Conservation (phyloP, 2,888 invertebrate species). For the Tipula vernalis region DNA sequence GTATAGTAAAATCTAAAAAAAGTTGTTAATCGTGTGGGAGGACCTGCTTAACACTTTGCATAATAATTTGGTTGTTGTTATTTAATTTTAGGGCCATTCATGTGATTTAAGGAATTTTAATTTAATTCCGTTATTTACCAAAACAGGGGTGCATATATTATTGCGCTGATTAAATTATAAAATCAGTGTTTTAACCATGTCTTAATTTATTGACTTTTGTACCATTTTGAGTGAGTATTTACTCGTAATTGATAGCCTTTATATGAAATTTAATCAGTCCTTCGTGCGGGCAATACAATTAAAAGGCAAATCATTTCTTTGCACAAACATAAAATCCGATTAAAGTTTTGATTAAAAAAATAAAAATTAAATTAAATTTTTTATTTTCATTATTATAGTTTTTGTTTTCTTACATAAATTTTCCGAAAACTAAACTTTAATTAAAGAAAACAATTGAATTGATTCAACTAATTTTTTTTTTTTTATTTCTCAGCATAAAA, state of each 20-base stretch:
- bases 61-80: not conserved
- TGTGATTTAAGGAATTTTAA: not conserved
- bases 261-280: not conserved
- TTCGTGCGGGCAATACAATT: not conserved
- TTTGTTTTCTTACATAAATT: not conserved
- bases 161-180: not conserved
- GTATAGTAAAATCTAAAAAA: not conserved
- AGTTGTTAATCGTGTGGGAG: not conserved
- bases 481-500: not conserved
- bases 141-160: not conserved
- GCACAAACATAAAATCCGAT: not conserved
- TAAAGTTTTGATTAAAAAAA: not conserved
- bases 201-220: not conserved
- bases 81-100: slow-evolving; percentile 4
- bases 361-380: not conserved
- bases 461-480: not conserved
- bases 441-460: slow-evolving; percentile 4
- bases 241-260: too few relatives aligned
- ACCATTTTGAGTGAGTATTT: not conserved
- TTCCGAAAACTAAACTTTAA: not conserved
- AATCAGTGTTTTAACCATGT: not conserved
- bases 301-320: not conserved
- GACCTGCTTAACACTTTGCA: not conserved
- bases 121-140: not conserved
- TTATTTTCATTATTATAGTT: not conserved